Conservation (phyloP, 2,888 invertebrate genomes). For the Eustalomyia histrio region DNA sequence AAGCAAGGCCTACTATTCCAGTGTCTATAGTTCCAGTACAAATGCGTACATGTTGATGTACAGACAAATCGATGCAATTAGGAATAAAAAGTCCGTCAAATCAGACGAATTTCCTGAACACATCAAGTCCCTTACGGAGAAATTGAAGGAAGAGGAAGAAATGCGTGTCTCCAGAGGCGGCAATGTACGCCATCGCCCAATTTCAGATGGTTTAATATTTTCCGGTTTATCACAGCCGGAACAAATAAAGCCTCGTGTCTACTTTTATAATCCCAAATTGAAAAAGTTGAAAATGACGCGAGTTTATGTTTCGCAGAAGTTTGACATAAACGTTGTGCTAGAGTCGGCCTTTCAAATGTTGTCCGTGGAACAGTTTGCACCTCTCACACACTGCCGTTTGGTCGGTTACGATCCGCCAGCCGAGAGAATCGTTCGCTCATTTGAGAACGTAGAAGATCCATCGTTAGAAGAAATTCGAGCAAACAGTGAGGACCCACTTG, state of each 20-base stretch:
- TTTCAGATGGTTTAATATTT: slow-evolving; percentile 72
- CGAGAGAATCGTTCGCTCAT: slow-evolving; percentile 85
- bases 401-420: slow-evolving; percentile 84
- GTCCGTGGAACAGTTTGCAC: slow-evolving; percentile 82
- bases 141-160: slow-evolving; percentile 84
- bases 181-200: slow-evolving; percentile 78
- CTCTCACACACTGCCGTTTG: slow-evolving; percentile 85
- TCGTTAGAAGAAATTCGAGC: slow-evolving; percentile 73
- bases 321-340: slow-evolving; percentile 82
- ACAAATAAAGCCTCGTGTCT: slow-evolving; percentile 83
- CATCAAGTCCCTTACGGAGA: slow-evolving; percentile 83
- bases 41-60: slow-evolving; percentile 97
- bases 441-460: slow-evolving; percentile 80
- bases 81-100: slow-evolving; percentile 84
- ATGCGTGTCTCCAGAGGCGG: slow-evolving; percentile 76
- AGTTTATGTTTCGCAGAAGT: slow-evolving; percentile 82
- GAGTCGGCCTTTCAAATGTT: slow-evolving; percentile 82
- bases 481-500: slow-evolving; percentile 76
- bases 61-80: slow-evolving; percentile 84
- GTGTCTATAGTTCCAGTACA: slow-evolving; percentile 88
- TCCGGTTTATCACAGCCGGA: slow-evolving; percentile 70
- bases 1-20: slow-evolving; percentile 85
- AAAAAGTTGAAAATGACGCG: slow-evolving; percentile 81
- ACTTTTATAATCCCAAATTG: slow-evolving; percentile 83
- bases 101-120: slow-evolving; percentile 87